Conservation (phyloP, 2,888 invertebrate genomes). For the Pristionchus japonicus region DNA sequence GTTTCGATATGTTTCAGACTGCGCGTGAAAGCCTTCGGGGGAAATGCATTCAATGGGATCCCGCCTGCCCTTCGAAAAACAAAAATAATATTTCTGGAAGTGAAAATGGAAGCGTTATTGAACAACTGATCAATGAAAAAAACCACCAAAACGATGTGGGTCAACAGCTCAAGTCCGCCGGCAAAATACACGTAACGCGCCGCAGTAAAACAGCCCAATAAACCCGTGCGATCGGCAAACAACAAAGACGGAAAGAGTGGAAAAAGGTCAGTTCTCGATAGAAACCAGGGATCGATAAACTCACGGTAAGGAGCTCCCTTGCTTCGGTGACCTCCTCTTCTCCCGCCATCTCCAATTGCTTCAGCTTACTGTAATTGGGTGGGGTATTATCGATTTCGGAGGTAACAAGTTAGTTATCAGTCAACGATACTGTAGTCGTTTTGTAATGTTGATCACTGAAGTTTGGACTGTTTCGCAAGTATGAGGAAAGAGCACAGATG, state of each 20-base stretch:
- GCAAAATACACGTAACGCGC: background rate
- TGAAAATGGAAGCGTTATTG: background rate
- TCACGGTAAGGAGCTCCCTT: conserved; percentile 43
- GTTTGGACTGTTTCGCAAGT: background rate
- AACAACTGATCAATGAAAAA: background rate
- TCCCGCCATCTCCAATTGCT: conserved; percentile 62
- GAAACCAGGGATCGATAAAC: background rate
- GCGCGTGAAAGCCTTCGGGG: too few relatives aligned
- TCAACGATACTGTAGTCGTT: background rate
- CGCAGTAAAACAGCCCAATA: conserved; percentile 5
- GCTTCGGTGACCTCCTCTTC: conserved; percentile 65
- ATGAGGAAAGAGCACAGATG: background rate
- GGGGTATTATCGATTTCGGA: background rate
- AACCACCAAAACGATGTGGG: background rate
- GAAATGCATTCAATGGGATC: too few relatives aligned
- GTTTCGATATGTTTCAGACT: too few relatives aligned
- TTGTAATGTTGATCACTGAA: background rate
- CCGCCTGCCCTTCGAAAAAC: too few relatives aligned
- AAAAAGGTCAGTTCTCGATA: background rate
- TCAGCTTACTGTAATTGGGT: conserved; percentile 49
- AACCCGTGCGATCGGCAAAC: background rate
- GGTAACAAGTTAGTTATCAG: background rate
- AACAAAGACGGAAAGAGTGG: background rate
- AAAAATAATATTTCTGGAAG: background rate
- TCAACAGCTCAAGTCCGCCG: background rate